Percentiles rank a stretch among this genome's conserved stretches.
Evolutionary conservation across 2,113 vertebrate genomes (phyloP).

Genomic region (Ramphastos sulfuratus): DNA sequence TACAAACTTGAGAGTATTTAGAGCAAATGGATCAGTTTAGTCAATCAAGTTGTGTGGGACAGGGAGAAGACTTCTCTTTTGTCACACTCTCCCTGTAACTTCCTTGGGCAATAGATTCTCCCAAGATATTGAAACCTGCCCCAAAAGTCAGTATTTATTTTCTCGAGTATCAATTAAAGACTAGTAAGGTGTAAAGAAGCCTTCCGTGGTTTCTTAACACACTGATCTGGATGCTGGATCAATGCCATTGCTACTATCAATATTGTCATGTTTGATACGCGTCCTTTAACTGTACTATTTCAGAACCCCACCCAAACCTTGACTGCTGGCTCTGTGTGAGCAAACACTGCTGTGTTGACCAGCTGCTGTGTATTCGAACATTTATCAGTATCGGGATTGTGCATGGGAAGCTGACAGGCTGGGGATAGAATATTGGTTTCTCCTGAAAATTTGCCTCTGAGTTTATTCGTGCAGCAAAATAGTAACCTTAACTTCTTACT

Average conservation of each 20-base stretch:
- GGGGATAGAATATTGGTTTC: neutral
- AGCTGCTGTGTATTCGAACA: fast-evolving
- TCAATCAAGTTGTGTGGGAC: neutral
- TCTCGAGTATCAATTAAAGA: neutral
- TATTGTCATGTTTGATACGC: fast-evolving
- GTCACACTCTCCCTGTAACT: neutral
- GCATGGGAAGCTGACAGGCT: neutral
- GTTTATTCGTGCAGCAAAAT: neutral
- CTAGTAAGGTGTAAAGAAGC: neutral
- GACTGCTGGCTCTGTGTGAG: neutral
- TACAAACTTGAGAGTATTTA: neutral
- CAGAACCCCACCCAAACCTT: neutral
- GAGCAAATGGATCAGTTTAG: neutral
- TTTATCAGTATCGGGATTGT: neutral
- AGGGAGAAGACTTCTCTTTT: neutral
- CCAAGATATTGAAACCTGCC: neutral
- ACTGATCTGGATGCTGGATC: neutral
- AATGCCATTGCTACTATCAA: neutral
- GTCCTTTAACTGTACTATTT: neutral
- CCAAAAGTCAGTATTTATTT: neutral
- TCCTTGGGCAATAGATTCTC: neutral
- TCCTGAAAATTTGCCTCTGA: neutral
- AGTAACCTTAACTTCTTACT: neutral
- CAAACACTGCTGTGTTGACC: neutral
- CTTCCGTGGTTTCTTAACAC: neutral